These are phyloP conservation scores for Astur gentilis DNA, from an alignment of 2,113 vertebrate genomes.

Conservation along the genomic window DNA sequence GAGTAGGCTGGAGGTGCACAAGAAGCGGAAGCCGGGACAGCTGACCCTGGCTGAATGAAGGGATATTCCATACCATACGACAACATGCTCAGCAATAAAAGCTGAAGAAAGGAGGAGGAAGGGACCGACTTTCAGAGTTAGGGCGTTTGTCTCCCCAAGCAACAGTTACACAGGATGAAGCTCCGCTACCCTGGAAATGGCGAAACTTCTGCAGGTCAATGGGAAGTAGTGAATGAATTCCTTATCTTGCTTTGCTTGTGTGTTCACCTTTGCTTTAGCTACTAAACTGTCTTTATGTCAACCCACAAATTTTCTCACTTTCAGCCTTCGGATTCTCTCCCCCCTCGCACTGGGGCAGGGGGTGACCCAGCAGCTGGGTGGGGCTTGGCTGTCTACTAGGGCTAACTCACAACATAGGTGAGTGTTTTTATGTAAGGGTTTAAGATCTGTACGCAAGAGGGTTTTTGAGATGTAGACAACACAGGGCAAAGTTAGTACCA, in stretches of 20 bases:
- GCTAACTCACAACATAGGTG: too few relatives aligned
- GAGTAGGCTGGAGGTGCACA: neutral
- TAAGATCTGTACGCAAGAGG: neutral
- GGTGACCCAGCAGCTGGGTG: neutral
- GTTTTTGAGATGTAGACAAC: neutral
- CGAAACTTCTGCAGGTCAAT: neutral
- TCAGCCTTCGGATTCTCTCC: neutral
- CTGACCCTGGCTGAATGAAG: neutral
- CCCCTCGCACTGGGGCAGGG: accelerated
- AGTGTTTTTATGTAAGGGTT: neutral
- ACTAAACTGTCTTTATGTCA: neutral
- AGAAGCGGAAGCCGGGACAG: neutral
- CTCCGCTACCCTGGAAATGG: neutral
- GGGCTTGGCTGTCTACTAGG: too few relatives aligned
- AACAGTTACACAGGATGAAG: neutral
- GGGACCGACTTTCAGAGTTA: accelerated
- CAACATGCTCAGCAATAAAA: neutral
- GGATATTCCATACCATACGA: neutral
- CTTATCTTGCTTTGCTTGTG: neutral
- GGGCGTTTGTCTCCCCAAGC: neutral
- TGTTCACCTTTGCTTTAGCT: neutral
- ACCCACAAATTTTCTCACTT: neutral
- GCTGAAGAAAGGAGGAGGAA: neutral
- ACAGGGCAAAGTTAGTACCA: accelerated
- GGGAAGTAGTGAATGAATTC: neutral